Conservation (phyloP, 2,888 invertebrate genomes). For the Pheosia gnoma region DNA sequence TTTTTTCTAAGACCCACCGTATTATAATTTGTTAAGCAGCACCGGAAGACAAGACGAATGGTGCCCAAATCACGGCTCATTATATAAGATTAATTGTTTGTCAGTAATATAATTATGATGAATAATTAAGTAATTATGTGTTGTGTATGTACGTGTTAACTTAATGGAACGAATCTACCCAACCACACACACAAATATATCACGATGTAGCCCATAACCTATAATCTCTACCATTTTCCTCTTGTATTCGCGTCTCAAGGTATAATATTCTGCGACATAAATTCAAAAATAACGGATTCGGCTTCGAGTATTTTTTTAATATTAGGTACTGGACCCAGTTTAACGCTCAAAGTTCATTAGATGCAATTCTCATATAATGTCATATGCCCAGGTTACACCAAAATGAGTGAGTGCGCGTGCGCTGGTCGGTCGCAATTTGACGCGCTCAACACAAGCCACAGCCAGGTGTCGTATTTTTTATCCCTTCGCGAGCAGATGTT, state of each 20-base stretch:
- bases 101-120: conserved; percentile 23
- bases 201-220: too few species aligned
- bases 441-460: conserved; percentile 20
- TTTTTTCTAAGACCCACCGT: not conserved
- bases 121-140: conserved; percentile 17
- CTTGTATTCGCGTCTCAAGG: too few species aligned
- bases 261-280: too few species aligned
- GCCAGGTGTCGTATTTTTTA: conserved; percentile 58
- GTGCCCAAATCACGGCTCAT: conserved; percentile 19
- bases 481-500: conserved; percentile 50
- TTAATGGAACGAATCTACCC: not conserved
- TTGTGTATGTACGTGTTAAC: too few species aligned
- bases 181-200: too few species aligned
- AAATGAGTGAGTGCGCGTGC: conserved; percentile 29
- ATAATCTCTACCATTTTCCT: too few species aligned
- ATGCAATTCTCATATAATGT: not conserved
- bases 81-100: conserved; percentile 28
- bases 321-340: too few species aligned
- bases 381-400: not conserved
- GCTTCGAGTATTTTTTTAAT: too few species aligned
- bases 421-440: conserved; percentile 31
- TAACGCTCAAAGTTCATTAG: not conserved
- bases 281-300: too few species aligned
- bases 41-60: conserved; percentile 22
- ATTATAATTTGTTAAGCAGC: not conserved